Conservation (phyloP, 2,797 vertebrate genomes). For the Phoxinus dragarum region DNA sequence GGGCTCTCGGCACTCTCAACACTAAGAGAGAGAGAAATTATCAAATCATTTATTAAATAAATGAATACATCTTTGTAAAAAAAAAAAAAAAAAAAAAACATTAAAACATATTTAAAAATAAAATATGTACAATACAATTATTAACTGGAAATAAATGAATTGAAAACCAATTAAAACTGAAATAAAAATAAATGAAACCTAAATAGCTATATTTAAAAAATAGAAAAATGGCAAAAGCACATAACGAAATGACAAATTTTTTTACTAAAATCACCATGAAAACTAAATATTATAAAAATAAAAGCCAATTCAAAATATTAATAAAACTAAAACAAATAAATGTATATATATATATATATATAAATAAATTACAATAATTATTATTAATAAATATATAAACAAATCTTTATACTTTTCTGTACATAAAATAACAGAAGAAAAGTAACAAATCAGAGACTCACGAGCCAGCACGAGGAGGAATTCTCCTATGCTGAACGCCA, state of each 20-base stretch:
- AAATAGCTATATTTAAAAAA: neutral
- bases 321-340: no score
- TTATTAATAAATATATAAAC: neutral
- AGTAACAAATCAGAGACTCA: constrained; percentile 77
- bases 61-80: neutral
- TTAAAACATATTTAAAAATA: neutral
- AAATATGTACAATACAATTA: neutral
- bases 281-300: no score
- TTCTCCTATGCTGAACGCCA: constrained; percentile 87
- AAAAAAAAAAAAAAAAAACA: neutral
- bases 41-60: neutral
- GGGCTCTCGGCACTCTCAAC: constrained; percentile 90
- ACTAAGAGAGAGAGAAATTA: constrained; percentile 68
- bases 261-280: no score
- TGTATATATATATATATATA: no score
- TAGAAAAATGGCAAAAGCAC: no score
- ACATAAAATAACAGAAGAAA: neutral
- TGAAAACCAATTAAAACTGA: neutral
- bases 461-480: constrained; percentile 90
- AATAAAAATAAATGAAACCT: neutral
- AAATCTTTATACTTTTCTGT: neutral
- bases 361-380: no score
- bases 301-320: no score
- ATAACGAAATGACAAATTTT: no score
- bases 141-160: neutral